Evolutionary conservation across 1,140 invertebrate species (phyloP), one percentile per base, ranked within the genome.

Genomic region (Yoshiicerus persimilis): DNA sequence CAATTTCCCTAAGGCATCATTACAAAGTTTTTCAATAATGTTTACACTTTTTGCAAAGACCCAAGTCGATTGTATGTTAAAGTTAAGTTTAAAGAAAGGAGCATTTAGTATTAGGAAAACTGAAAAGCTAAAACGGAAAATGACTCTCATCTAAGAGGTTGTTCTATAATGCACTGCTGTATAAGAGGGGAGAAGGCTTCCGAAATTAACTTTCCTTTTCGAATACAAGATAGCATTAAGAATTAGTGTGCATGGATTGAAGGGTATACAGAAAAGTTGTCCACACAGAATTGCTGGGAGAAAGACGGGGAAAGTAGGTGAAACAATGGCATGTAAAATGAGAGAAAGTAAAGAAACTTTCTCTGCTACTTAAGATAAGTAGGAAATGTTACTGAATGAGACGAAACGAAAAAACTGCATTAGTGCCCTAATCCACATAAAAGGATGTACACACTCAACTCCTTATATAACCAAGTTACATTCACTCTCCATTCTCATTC

Each of bases 11-110:
- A 80, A 20, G 75, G 75, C 30, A 80, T 80, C 32, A 80, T 80
- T 80, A 80, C 32, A 80, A 77, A 77, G 70, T 77, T 77, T 77
- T 77, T 64, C 64, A 77, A 77, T 34, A 77, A 32, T 34, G 70
- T 77, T 34, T 75, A 75, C 70, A 32, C 70, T 75, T 34, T 25
- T 34, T 77, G 32, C 32, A 36, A 34, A 80, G 32, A 34, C 32
- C n/a, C 20, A 80, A n/a, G 30, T 38, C 10, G 30, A 80, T 36
- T 80, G 75, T 77, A 66, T 23, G 75, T 30, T 70, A 30, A 25
- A 30, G 25, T 27, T 30, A 30, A 70, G 66, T 70, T 70, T 27
- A 70, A 70, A 70, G 66, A 70, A 47, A 70, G 66, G 25, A 30
- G 47, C 47, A 56, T 56, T 56, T 56, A 56, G 47, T n/a, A n/a